phyloP scores from a whole-genome alignment of 2,888 invertebrate species.

The Choreutis nemorana region DNA sequence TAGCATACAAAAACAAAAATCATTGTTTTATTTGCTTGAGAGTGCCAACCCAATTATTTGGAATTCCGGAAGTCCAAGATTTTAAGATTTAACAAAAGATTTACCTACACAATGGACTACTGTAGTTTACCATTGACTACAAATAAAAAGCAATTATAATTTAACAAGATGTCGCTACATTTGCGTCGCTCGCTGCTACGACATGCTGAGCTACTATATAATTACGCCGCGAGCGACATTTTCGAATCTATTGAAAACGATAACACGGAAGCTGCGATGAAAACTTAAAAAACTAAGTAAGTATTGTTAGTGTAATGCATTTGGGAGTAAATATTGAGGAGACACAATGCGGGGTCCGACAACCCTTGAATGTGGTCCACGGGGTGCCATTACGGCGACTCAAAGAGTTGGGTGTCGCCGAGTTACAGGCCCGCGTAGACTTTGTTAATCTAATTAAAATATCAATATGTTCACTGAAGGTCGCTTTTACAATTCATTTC shows the following conservation, averaged over 20 bases:
- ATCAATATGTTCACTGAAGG: constrained; percentile 60
- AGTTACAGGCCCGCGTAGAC: constrained; percentile 39
- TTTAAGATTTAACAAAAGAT: constrained; percentile 34
- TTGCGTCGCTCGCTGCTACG: constrained; percentile 32
- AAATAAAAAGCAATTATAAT: constrained; percentile 47
- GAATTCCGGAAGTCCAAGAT: too few species aligned
- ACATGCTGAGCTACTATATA: constrained; percentile 59
- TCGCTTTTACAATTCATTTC: constrained; percentile 61
- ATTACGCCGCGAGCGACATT: constrained; percentile 59
- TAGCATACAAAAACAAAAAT: constrained; percentile 29
- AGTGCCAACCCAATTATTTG: too few species aligned
- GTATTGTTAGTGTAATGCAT: constrained; percentile 64
- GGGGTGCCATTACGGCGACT: constrained; percentile 61
- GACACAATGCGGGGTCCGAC: constrained; percentile 52
- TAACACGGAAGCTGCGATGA: constrained; percentile 62
- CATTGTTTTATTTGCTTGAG: too few species aligned
- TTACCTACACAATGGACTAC: constrained; percentile 29
- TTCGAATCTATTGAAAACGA: constrained; percentile 60
- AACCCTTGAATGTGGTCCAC: constrained; percentile 60
- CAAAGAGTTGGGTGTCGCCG: constrained; percentile 62
- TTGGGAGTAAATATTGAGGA: constrained; percentile 65
- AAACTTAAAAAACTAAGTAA: constrained; percentile 62
- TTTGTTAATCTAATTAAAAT: constrained; percentile 68
- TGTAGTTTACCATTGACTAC: constrained; percentile 28
- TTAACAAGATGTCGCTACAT: constrained; percentile 33